A percentile compares a stretch with the other conserved stretches of the same genome.
Evolutionary conservation across 1,140 invertebrate genomes (phyloP).

Genomic region (Teleogryllus occipitalis): DNA sequence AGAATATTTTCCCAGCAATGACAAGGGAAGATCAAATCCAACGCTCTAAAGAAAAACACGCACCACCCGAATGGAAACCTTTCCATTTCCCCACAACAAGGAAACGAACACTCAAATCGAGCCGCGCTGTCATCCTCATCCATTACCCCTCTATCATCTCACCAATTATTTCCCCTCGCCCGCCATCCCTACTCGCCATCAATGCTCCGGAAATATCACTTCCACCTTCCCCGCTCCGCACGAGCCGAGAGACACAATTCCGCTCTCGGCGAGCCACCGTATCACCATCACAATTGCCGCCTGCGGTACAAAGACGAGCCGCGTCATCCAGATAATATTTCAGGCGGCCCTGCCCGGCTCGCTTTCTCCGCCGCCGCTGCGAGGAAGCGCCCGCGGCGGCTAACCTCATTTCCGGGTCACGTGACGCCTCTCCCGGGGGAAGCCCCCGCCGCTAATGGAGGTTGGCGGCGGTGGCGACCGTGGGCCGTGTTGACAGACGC

Average conservation of each 20-base stretch:
- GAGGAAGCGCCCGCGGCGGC: neutral
- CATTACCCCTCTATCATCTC: neutral
- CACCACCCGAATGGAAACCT: no score
- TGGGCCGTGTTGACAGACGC: neutral
- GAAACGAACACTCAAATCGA: no score
- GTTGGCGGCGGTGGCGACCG: neutral
- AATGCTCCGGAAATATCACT: neutral
- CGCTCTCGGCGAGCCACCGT: neutral
- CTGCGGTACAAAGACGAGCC: neutral
- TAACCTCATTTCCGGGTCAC: neutral
- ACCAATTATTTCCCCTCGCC: neutral
- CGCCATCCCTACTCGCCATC: neutral
- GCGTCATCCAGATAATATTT: conserved; percentile 1
- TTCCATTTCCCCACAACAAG: no score
- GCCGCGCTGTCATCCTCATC: neutral
- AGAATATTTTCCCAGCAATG: no score
- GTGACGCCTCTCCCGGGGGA: neutral
- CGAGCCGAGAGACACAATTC: neutral
- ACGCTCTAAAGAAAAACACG: no score
- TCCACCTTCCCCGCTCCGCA: neutral
- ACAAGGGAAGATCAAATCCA: no score
- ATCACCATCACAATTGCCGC: neutral
- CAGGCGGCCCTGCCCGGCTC: neutral
- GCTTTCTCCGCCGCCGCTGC: neutral
- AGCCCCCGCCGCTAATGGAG: neutral